These are phyloP conservation scores for Taeniopygia guttata DNA, from an alignment of 2,797 vertebrate genomes.

Conservation along the genomic window DNA sequence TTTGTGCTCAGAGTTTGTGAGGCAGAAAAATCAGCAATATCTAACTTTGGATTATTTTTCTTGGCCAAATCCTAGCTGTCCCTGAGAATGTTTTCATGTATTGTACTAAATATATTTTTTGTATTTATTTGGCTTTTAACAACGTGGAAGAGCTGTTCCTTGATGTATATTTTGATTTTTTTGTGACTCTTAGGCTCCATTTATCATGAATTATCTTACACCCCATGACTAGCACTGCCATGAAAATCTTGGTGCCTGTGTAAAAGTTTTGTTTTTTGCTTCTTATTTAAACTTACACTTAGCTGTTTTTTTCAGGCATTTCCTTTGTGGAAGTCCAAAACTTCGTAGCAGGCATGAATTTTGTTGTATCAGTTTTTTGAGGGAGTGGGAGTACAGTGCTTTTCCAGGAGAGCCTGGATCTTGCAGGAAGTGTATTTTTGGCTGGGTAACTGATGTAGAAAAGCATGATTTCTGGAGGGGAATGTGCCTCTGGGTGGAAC, in stretches of 20 bases:
- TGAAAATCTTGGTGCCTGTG: background rate
- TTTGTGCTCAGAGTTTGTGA: background rate
- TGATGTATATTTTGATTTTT: background rate
- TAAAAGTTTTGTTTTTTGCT: background rate
- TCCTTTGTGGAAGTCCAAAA: background rate
- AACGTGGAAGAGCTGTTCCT: background rate
- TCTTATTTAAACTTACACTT: background rate
- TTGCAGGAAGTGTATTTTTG: background rate
- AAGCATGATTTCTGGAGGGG: background rate
- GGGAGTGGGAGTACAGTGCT: background rate
- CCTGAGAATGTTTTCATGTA: background rate
- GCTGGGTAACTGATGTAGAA: background rate
- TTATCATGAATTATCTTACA: background rate
- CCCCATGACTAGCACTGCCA: fast-evolving
- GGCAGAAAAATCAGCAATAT: background rate
- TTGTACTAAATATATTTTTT: background rate
- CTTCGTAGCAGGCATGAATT: background rate
- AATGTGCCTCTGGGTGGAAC: background rate
- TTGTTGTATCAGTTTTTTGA: background rate
- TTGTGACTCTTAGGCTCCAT: background rate
- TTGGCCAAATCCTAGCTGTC: background rate
- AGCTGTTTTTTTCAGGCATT: fast-evolving
- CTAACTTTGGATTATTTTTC: conserved; percentile 7
- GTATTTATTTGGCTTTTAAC: background rate
- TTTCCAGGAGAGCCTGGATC: background rate